Conservation (phyloP, 2,113 vertebrate genomes). For the Acrocephalus kingi region DNA sequence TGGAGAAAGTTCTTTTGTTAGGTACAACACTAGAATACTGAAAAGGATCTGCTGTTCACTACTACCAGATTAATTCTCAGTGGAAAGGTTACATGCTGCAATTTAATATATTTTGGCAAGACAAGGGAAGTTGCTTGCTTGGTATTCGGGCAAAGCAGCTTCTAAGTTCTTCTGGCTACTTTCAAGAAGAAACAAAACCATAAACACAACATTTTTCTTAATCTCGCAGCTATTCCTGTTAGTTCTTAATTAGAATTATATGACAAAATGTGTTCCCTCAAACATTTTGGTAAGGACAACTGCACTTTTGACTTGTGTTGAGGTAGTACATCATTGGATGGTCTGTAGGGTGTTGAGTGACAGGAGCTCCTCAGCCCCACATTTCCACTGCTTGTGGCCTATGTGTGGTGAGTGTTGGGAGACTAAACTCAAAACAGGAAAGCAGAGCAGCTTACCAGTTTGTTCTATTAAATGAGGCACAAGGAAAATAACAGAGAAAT, state of each 20-base stretch:
- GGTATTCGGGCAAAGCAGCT: background rate
- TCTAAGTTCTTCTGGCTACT: background rate
- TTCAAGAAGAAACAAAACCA: background rate
- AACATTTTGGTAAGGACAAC: background rate
- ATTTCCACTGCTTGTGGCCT: background rate
- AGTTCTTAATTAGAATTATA: background rate
- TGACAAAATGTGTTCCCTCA: background rate
- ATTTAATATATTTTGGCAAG: background rate
- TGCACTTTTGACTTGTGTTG: background rate
- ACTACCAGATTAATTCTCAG: background rate
- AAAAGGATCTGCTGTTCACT: background rate
- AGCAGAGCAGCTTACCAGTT: background rate
- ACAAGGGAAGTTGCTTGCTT: background rate
- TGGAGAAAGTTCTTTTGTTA: rapidly evolving
- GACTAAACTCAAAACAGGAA: background rate
- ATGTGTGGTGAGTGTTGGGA: background rate
- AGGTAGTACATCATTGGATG: background rate
- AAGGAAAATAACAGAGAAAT: background rate
- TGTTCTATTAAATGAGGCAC: background rate
- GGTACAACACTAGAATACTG: background rate
- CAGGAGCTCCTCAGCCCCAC: background rate
- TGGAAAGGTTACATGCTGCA: background rate
- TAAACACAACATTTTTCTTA: background rate
- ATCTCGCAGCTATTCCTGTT: background rate
- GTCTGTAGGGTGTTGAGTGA: background rate